phyloP scores from a whole-genome alignment of 2,888 invertebrate species.

The Eristalis pertinax region DNA sequence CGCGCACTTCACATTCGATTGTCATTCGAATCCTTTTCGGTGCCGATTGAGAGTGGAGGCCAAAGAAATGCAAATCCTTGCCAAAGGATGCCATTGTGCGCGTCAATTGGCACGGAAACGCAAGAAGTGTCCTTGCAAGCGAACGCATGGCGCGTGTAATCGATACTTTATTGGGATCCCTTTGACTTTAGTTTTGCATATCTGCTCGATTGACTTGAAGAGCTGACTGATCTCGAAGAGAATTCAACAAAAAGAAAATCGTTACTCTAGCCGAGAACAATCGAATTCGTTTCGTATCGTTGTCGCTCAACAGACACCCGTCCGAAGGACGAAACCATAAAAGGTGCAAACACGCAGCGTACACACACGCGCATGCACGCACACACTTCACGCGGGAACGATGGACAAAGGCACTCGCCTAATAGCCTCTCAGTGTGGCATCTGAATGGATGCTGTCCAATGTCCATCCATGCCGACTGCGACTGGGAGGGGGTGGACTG shows the following conservation, averaged over 20 bases:
- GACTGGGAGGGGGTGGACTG: not conserved
- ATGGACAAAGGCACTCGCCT: slow-evolving; percentile 60
- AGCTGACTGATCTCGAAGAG: slow-evolving; percentile 31
- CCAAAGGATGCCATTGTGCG: slow-evolving; percentile 9
- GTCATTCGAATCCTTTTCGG: slow-evolving; percentile 24
- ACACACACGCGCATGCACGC: not conserved
- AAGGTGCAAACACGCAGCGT: slow-evolving; percentile 49
- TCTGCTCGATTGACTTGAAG: slow-evolving; percentile 39
- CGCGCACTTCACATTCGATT: slow-evolving; percentile 13
- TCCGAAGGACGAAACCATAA: slow-evolving; percentile 38
- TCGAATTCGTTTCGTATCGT: not conserved
- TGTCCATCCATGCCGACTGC: too few relatives aligned
- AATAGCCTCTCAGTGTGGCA: slow-evolving; percentile 54
- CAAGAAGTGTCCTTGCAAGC: slow-evolving; percentile 29
- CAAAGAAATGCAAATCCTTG: slow-evolving; percentile 54
- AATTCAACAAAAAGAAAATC: not conserved
- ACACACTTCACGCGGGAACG: slow-evolving; percentile 42
- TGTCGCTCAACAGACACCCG: not conserved
- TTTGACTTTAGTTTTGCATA: slow-evolving; percentile 54
- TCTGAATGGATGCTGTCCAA: slow-evolving; percentile 34
- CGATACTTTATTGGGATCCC: slow-evolving; percentile 67
- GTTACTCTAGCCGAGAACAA: not conserved
- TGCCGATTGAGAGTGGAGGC: slow-evolving; percentile 5
- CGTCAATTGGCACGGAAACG: slow-evolving; percentile 58
- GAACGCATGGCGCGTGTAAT: slow-evolving; percentile 52